Conservation (phyloP, 2,888 invertebrate genomes). For the Creontiades dilutus region DNA sequence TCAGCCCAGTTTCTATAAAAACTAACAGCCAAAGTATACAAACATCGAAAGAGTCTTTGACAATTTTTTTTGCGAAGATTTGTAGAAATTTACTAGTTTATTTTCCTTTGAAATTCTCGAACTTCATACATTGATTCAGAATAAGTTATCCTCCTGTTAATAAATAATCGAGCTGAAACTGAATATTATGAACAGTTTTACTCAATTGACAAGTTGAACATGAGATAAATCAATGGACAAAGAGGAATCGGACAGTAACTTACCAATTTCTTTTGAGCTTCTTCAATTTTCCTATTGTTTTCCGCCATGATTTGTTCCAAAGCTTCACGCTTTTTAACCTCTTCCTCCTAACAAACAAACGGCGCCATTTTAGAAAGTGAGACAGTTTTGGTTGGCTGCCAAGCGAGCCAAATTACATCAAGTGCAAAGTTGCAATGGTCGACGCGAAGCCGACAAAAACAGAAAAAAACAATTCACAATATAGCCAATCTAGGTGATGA, state of each 20-base stretch:
- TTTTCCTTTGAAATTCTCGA: conserved; percentile 51
- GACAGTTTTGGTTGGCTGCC: conserved; percentile 27
- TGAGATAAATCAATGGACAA: conserved; percentile 18
- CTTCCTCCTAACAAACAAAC: conserved; percentile 94
- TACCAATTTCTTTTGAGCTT: conserved; percentile 97
- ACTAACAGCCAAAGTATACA: conserved; percentile 14
- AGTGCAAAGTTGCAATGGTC: background rate
- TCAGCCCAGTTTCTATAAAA: background rate
- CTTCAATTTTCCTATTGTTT: conserved; percentile 98
- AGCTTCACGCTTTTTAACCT: conserved; percentile 96
- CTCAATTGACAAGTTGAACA: conserved; percentile 28
- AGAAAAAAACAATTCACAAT: too few species aligned
- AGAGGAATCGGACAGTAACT: conserved; percentile 76
- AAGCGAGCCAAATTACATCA: background rate
- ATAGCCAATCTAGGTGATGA: too few species aligned
- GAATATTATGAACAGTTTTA: conserved; percentile 54
- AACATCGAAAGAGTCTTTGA: background rate
- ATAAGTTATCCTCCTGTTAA: conserved; percentile 57
- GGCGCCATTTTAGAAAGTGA: conserved; percentile 74
- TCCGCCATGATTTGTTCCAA: conserved; percentile 97
- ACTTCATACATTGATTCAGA: conserved; percentile 46
- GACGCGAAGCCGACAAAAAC: background rate
- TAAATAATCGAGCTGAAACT: conserved; percentile 55
- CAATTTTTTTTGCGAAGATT: conserved; percentile 15
- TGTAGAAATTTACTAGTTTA: background rate